Conservation (phyloP, 2,888 invertebrate genomes). For the Trimorus sp. region DNA sequence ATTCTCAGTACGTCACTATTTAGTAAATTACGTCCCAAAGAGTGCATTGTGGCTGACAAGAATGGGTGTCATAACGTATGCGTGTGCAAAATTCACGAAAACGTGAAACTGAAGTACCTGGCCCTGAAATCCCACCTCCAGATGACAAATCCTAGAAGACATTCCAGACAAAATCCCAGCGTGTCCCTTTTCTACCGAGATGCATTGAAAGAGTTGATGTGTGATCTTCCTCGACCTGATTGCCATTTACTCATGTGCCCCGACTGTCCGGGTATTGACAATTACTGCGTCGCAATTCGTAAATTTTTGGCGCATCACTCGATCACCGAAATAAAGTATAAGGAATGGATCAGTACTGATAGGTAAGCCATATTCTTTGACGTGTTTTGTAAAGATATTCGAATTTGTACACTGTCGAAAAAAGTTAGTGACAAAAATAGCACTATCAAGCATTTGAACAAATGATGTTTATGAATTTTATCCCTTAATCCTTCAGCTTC, state of each 20-base stretch:
- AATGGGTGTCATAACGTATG: slow-evolving; percentile 21
- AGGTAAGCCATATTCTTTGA: slow-evolving; percentile 18
- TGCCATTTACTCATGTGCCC: slow-evolving; percentile 7
- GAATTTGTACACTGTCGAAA: no score
- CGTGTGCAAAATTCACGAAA: slow-evolving; percentile 31
- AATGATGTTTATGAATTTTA: no score
- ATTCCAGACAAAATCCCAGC: background rate
- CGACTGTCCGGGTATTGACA: slow-evolving; percentile 11
- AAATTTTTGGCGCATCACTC: slow-evolving; percentile 12
- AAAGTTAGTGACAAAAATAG: no score
- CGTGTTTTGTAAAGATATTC: background rate
- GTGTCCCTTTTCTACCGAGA: background rate
- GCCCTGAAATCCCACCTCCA: background rate
- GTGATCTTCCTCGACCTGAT: background rate
- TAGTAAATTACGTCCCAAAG: slow-evolving; percentile 23
- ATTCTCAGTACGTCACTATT: slow-evolving; percentile 11
- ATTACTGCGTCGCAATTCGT: slow-evolving; percentile 10
- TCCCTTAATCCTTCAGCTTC: no score
- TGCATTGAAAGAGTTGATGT: slow-evolving; percentile 1
- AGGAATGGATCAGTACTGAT: slow-evolving; percentile 27
- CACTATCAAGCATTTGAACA: no score
- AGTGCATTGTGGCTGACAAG: slow-evolving; percentile 24
- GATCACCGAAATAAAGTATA: background rate
- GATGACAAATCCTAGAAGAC: background rate
- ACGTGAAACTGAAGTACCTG: slow-evolving; percentile 17